Conservation (phyloP, 2,797 vertebrate genomes). For the Labeo calbasu region DNA sequence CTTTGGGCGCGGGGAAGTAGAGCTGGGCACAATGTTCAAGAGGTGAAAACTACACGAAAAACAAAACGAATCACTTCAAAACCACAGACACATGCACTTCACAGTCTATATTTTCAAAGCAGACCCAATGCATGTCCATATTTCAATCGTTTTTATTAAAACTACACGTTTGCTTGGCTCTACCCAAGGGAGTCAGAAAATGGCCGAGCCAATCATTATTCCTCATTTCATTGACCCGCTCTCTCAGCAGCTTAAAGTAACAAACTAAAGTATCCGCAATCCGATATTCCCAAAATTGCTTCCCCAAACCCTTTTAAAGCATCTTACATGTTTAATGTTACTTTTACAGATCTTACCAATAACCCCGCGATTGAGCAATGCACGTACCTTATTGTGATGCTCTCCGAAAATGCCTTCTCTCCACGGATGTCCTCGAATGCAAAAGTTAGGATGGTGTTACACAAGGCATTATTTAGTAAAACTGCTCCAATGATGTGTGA, state of each 20-base stretch:
- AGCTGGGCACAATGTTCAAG: slow-evolving; percentile 60
- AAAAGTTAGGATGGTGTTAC: background rate
- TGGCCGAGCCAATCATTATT: slow-evolving; percentile 58
- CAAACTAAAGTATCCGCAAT: background rate
- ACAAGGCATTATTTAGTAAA: background rate
- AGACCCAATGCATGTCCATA: background rate
- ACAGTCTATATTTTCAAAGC: fast-evolving
- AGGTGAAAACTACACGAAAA: slow-evolving; percentile 41
- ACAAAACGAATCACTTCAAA: fast-evolving
- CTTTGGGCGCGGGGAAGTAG: slow-evolving; percentile 69
- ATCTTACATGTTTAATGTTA: background rate
- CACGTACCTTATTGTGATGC: slow-evolving; percentile 69
- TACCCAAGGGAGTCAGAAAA: slow-evolving; percentile 55
- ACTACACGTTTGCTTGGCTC: slow-evolving; percentile 35
- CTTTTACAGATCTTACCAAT: slow-evolving; percentile 7
- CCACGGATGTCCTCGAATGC: slow-evolving; percentile 22
- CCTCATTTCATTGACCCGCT: slow-evolving; percentile 47
- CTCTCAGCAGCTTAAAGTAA: background rate
- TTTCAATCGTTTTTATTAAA: slow-evolving; percentile 49
- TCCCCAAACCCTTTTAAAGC: background rate
- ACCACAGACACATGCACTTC: fast-evolving
- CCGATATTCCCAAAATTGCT: background rate
- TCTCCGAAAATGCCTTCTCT: slow-evolving; percentile 67
- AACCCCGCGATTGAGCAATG: background rate
- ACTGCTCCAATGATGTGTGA: background rate